A percentile compares a stretch with the other conserved stretches of the same genome.
Conservation (phyloP, 2,888 invertebrate species). For the Ochlodes sylvanus region DNA sequence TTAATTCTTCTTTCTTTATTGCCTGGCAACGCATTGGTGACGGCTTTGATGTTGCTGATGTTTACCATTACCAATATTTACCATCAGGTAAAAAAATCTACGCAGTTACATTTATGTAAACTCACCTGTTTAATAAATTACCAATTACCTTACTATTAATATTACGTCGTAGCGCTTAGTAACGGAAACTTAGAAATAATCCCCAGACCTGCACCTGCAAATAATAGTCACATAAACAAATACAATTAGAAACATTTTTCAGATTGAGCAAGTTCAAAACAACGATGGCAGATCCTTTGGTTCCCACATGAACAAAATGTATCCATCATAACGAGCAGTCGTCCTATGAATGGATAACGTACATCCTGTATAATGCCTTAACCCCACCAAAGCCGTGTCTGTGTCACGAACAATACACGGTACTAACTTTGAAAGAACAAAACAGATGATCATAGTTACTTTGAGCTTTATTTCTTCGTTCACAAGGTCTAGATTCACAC, state of each 20-base stretch:
- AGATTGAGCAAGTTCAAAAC: constrained; percentile 15
- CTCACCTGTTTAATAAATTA: too few species aligned
- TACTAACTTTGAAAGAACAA: constrained; percentile 36
- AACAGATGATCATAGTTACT: not conserved
- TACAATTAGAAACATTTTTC: constrained; percentile 4
- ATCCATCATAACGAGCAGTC: constrained; percentile 37
- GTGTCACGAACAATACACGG: constrained; percentile 38
- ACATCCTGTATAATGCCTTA: constrained; percentile 37
- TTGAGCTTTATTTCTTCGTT: not conserved
- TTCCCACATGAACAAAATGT: constrained; percentile 27
- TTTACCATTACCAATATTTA: too few species aligned
- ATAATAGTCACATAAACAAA: too few species aligned
- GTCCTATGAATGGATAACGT: constrained; percentile 37
- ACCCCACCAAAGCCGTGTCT: constrained; percentile 40
- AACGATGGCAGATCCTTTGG: not conserved
- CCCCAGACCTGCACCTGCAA: too few species aligned
- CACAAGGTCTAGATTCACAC: not conserved
- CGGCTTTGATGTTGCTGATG: too few species aligned
- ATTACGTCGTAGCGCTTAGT: too few species aligned
- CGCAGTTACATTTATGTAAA: too few species aligned
- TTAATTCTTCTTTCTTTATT: too few species aligned
- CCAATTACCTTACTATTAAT: too few species aligned
- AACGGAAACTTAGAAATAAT: too few species aligned
- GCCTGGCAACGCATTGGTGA: too few species aligned
- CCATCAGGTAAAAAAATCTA: too few species aligned